Evolutionary conservation across 2,797 vertebrate species (phyloP), one percentile per base, ranked within the genome.

Genomic region (Pangasius mekongensis): DNA sequence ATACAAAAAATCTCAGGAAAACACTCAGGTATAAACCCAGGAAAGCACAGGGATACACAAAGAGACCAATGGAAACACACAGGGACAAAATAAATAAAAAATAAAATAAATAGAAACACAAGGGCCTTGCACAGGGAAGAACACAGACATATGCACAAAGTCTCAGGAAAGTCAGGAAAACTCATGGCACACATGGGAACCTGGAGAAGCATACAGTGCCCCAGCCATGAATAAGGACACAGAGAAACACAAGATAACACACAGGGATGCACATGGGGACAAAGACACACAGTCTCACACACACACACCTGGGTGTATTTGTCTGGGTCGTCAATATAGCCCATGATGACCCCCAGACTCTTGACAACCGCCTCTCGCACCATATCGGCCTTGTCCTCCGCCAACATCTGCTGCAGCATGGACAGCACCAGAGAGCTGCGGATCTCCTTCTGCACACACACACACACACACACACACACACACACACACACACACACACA

Each of bases 301-400:
- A 43, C 47, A 85, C 56, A 76, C 6, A 81, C 98, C 97, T 99
- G 98, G 89, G 97, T 96, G 85, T 99, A 99, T 93, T 99, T 99
- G 95, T 99, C 98, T 91, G 98, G 94, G 93, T 99, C 99, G 90
- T 99, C 98, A 78, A 99, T 99, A 92, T 98, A 99, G 86, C 97
- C 98, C 98, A 99, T 99, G 91, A 99, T 98, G 92, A 99, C 97
- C 22, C 97, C 98, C 81, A 99, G 96, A 94, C 99, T 99, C 96
- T 98, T 99, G 92, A 99, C 98, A 85, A 99, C 98, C 83, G 98
- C 99, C 96, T 99, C 99, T 94, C 99, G 96, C 92, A 99, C 99
- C 96, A 99, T 96, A 95, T 99, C 99, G 1, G 98, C 97, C 93
- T 99, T 99, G 94, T 99, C 99, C 94, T 99, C 99, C 91, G 97